Base-by-base conservation (phyloP, 2,888 invertebrate genomes). In the Gari tellinella region DNA sequence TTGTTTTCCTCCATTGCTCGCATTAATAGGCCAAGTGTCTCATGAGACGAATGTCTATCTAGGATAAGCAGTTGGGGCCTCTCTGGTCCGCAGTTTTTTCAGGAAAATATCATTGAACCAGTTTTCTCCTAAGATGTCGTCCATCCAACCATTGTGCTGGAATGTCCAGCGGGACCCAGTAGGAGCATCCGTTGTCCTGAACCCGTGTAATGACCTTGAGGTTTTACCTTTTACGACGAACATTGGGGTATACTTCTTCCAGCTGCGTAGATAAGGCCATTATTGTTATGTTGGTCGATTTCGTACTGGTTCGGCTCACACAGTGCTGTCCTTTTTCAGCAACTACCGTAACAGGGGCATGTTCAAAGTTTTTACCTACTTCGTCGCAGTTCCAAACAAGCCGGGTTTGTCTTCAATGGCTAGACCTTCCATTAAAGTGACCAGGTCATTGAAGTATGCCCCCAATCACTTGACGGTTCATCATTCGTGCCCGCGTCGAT, bases 81-180 rank as follows among this genome's bases (percentile, higher is more conserved):
- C 40, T 69, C 65, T 10, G 66, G 41, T 17, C 82, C 81, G 64
- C 83, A 84, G 67, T 76, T 21, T 5, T n/a, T 55, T 17, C 4
- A 83, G 55, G 45, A 82, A 86, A 0, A 83, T 62, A 0, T 77
- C 60, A 14, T 41, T 26, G 55, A 84, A 84, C 84, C 83, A 86
- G 26, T 67, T 45, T 14, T 73, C 68, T 3, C 82, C 75, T 0
- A 86, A 31, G 2, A 48, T 51, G 26, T 83, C 77, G 5, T 63
- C 57, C 81, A 85, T 86, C 81, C 84, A 84, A 1, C 80, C 81
- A 25, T 81, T 83, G 7, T 31, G 23, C 46, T 84, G 82, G 43
- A 37, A 80, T 7, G 55, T 55, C 80, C 79, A 83, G 14, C 65
- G 49, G 2, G 80, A 38, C 1, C 74, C 77, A 15, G 17, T 17